Percentiles rank a stretch among this genome's conserved stretches.
phyloP scores from a whole-genome alignment of 2,797 vertebrate species.

The Nothura maculosa region DNA sequence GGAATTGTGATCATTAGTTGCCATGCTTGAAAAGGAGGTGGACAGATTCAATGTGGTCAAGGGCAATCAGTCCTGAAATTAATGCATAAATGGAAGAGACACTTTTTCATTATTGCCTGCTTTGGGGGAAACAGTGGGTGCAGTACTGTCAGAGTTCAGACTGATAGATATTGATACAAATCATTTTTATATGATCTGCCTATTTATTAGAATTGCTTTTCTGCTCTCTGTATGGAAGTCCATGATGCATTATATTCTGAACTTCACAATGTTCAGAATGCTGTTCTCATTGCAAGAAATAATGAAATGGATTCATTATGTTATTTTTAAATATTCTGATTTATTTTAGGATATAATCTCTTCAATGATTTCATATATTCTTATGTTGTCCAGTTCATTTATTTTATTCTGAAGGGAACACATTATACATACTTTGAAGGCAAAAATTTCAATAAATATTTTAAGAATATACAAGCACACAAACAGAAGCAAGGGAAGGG shows the following conservation, averaged over 20 bases:
- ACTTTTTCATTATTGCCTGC: slow-evolving; percentile 73
- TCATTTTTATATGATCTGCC: slow-evolving; percentile 76
- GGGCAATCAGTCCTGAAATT: slow-evolving; percentile 75
- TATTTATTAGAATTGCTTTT: slow-evolving; percentile 78
- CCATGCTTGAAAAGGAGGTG: slow-evolving; percentile 54
- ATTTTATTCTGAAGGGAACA: neutral
- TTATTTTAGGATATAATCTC: slow-evolving; percentile 38
- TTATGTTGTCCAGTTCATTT: slow-evolving; percentile 19
- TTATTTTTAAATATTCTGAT: slow-evolving; percentile 68
- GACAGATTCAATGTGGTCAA: slow-evolving; percentile 70
- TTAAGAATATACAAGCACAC: neutral
- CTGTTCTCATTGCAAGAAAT: slow-evolving; percentile 58
- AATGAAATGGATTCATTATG: slow-evolving; percentile 72
- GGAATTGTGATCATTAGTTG: slow-evolving; percentile 64
- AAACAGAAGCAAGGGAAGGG: neutral
- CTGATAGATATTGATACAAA: slow-evolving; percentile 78
- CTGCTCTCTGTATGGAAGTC: slow-evolving; percentile 55
- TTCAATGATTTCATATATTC: slow-evolving; percentile 12
- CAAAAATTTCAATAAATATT: neutral
- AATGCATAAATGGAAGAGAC: slow-evolving; percentile 72
- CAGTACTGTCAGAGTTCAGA: slow-evolving; percentile 73
- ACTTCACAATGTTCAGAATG: slow-evolving; percentile 57
- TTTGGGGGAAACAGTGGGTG: slow-evolving; percentile 69
- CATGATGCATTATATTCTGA: slow-evolving; percentile 67
- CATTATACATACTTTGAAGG: neutral